Conservation (phyloP, 2,888 invertebrate genomes). For the Polymixis flavicincta region DNA sequence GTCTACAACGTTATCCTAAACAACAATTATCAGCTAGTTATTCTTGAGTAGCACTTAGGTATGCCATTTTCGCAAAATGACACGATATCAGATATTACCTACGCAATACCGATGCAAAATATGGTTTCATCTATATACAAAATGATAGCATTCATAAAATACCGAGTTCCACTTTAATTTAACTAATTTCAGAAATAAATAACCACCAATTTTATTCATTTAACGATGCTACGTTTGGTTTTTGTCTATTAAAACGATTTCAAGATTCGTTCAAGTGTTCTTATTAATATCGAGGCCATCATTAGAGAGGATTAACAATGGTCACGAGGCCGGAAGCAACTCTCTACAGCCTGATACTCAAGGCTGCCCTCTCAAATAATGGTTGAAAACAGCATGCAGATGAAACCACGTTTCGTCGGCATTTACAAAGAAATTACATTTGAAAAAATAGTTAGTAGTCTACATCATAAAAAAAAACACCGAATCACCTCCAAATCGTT, state of each 20-base stretch:
- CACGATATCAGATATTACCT: not conserved
- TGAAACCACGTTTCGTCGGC: too few relatives aligned
- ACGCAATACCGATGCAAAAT: not conserved
- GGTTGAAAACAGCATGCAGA: too few relatives aligned
- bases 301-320: slow-evolving; percentile 8
- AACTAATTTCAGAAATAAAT: slow-evolving; percentile 2
- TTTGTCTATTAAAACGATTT: slow-evolving; percentile 24
- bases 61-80: not conserved
- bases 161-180: too few relatives aligned
- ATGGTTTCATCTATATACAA: too few relatives aligned
- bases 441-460: too few relatives aligned
- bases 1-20: too few relatives aligned
- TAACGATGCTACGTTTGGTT: not conserved
- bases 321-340: slow-evolving; percentile 33
- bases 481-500: too few relatives aligned
- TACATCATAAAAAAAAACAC: too few relatives aligned
- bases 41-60: not conserved
- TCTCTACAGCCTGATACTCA: slow-evolving; percentile 30
- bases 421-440: too few relatives aligned
- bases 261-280: slow-evolving; percentile 7
- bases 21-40: too few relatives aligned
- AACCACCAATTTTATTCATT: slow-evolving; percentile 27
- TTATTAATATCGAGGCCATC: slow-evolving; percentile 19
- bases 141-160: too few relatives aligned
- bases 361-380: too few relatives aligned